A percentile compares a stretch with the other conserved stretches of the same genome.
Evolutionary conservation across 2,888 invertebrate species (phyloP).

Genomic region (Ormyrus pomaceus): DNA sequence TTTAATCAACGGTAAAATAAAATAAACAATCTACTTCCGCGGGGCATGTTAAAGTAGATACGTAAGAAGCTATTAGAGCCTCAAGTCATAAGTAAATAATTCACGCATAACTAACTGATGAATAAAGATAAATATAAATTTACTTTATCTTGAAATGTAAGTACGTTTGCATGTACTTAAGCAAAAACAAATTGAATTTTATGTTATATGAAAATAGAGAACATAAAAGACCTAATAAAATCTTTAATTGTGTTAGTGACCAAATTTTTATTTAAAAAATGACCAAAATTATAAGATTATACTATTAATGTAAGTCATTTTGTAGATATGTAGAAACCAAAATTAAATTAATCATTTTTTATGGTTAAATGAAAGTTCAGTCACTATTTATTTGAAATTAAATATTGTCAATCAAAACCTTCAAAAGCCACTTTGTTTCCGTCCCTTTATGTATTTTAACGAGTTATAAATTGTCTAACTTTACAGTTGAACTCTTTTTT

Average conservation of each 20-base stretch:
- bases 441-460: constrained; percentile 39
- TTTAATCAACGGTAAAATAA: constrained; percentile 51
- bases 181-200: background rate
- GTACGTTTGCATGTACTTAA: constrained; percentile 45
- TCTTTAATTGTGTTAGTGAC: constrained; percentile 12
- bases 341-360: constrained; percentile 4
- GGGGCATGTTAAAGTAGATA: constrained; percentile 68
- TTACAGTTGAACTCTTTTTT: constrained; percentile 36
- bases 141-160: constrained; percentile 17
- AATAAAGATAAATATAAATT: constrained; percentile 21
- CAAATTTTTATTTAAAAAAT: constrained; percentile 40
- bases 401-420: constrained; percentile 4
- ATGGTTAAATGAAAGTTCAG: constrained; percentile 20
- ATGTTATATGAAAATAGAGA: constrained; percentile 11
- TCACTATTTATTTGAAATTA: constrained; percentile 3
- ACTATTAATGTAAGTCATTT: background rate
- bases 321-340: background rate
- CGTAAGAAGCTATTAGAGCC: constrained; percentile 65
- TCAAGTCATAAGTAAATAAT: constrained; percentile 58
- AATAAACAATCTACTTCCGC: constrained; percentile 66
- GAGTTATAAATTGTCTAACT: background rate
- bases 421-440: constrained; percentile 38
- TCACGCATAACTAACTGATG: constrained; percentile 16
- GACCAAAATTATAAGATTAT: constrained; percentile 10
- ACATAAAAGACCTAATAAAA: constrained; percentile 17